Base-by-base conservation (phyloP, 2,888 invertebrate species). In the Limenitis camilla region DNA sequence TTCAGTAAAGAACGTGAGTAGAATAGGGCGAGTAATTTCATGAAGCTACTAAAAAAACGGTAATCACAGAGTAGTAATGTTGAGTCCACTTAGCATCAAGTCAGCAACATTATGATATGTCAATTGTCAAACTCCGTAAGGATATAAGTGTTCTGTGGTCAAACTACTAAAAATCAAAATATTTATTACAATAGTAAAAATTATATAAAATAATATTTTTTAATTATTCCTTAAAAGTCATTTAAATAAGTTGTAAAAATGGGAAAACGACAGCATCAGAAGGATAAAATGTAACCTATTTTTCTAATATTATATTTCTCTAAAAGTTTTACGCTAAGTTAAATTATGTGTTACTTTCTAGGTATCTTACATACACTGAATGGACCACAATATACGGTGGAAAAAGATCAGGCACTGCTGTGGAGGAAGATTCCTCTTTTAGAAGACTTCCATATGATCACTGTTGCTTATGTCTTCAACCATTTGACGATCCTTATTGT, bases 241-340 rank as follows among this genome's bases (percentile, higher is more conserved):
- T 28, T 27, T 11, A 33, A 33, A 35, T 7, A 19, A 6, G 8
- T n/a, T 33, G 30, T 9, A 33, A 61, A 93, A 74, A 96, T 96
- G 96, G 96, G 96, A 62, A 96, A 96, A 88, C 89, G 95, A 64
- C 96, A 96, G 71, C 96, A 96, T 87, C 96, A 96, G 74, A 96
- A 96, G 72, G 96, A 96, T 88, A 96, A 96, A 91, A 94, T 96
- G 96, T 94, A 88, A 81, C 86, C 61, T 11, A 6, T n/a, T n/a
- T n/a, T n/a, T n/a, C n/a, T n/a, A n/a, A n/a, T n/a, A n/a, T n/a
- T n/a, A n/a, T n/a, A n/a, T n/a, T n/a, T n/a, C n/a, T n/a, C n/a
- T n/a, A n/a, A n/a, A n/a, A n/a, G n/a, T n/a, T n/a, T n/a, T n/a
- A n/a, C n/a, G n/a, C n/a, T n/a, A n/a, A n/a, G n/a, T n/a, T n/a